These are phyloP conservation scores for Hypolimnas misippus DNA, from an alignment of 2,888 invertebrate genomes.

Conservation along the genomic window DNA sequence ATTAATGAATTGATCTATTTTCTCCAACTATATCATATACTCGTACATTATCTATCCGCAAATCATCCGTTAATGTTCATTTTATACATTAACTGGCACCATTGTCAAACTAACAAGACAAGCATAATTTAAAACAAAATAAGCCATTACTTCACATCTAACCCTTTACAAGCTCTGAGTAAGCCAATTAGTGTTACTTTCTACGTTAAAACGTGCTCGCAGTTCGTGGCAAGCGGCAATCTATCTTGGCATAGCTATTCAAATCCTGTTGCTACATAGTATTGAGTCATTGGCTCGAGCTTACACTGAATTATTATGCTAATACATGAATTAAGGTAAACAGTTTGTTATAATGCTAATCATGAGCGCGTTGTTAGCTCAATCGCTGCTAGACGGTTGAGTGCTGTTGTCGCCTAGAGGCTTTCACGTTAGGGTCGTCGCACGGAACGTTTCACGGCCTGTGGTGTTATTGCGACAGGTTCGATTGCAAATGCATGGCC, in stretches of 20 bases:
- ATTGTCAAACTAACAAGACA: slow-evolving; percentile 3
- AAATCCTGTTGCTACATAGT: slow-evolving; percentile 32
- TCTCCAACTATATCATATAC: too few species aligned
- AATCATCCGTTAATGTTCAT: not conserved
- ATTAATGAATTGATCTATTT: too few species aligned
- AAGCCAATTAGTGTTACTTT: slow-evolving; percentile 49
- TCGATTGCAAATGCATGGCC: too few species aligned
- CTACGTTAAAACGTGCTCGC: slow-evolving; percentile 51
- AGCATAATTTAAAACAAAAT: slow-evolving; percentile 17
- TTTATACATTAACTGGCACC: not conserved
- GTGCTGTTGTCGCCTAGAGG: not conserved
- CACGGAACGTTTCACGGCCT: not conserved
- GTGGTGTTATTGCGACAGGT: too few species aligned
- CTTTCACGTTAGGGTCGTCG: not conserved
- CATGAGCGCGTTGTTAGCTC: slow-evolving; percentile 18
- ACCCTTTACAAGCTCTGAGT: slow-evolving; percentile 17
- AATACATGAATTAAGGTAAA: slow-evolving; percentile 33
- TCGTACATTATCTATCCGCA: not conserved
- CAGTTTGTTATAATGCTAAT: slow-evolving; percentile 24
- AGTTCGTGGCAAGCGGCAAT: slow-evolving; percentile 47
- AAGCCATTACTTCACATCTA: slow-evolving; percentile 15
- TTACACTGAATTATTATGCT: slow-evolving; percentile 34
- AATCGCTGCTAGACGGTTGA: not conserved
- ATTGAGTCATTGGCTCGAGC: slow-evolving; percentile 32
- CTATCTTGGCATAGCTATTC: slow-evolving; percentile 34